phyloP scores from a whole-genome alignment of 2,797 vertebrate genomes.

The Pseudopleuronectes americanus region DNA sequence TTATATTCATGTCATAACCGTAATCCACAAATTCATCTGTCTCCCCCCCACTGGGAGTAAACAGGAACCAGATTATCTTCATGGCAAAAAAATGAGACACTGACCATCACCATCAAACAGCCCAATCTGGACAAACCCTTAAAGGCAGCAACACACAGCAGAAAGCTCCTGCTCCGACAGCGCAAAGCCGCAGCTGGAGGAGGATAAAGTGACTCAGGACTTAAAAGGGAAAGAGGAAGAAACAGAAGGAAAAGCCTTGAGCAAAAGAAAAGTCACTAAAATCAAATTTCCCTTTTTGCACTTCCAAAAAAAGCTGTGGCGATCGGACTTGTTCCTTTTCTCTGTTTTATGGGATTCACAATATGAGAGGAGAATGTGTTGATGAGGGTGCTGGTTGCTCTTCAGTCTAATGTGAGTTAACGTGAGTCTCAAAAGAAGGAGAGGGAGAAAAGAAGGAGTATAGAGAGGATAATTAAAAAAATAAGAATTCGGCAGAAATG shows the following conservation, averaged over 20 bases:
- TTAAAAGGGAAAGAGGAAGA: constrained; percentile 15
- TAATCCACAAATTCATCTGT: constrained; percentile 2
- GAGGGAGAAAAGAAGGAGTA: constrained; percentile 5
- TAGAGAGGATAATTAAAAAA: constrained; percentile 24
- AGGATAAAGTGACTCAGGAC: constrained; percentile 42
- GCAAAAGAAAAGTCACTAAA: constrained; percentile 10
- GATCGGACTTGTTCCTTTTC: constrained; percentile 12
- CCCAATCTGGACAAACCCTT: constrained; percentile 16
- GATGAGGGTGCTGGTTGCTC: constrained; percentile 21
- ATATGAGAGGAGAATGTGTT: constrained; percentile 3
- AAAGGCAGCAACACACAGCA: constrained; percentile 23
- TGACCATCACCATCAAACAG: constrained; percentile 20
- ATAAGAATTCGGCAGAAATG: constrained; percentile 6
- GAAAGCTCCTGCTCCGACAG: constrained; percentile 24
- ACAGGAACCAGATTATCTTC: constrained; percentile 56
- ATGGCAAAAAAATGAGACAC: constrained; percentile 1
- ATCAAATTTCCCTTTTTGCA: constrained; percentile 11
- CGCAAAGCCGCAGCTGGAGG: constrained; percentile 37
- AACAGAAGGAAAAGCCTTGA: constrained; percentile 11
- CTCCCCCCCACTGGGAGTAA: constrained; percentile 26
- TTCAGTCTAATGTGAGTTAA: constrained; percentile 58
- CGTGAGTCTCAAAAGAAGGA: constrained; percentile 55
- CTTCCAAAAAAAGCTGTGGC: background rate
- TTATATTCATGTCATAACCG: background rate
- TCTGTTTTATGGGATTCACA: background rate